phyloP scores from a whole-genome alignment of 2,797 vertebrate species.

The Bothrops alternatus region DNA sequence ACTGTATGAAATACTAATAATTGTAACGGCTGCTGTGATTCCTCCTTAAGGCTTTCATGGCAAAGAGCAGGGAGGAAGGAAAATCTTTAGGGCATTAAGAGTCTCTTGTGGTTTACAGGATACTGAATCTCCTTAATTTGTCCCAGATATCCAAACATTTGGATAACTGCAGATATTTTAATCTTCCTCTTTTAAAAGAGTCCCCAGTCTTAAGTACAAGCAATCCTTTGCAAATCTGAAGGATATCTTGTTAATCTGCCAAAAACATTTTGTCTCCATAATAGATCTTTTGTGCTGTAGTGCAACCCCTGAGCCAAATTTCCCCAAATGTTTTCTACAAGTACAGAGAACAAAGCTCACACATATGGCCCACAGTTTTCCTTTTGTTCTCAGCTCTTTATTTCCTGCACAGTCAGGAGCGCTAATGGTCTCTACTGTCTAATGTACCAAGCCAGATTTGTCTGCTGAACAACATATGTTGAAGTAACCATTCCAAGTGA shows the following conservation, averaged over 20 bases:
- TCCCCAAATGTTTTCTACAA: constrained; percentile 18
- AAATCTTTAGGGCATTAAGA: constrained; percentile 15
- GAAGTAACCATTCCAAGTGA: constrained; percentile 39
- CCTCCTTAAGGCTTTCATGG: background rate
- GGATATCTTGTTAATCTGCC: constrained; percentile 28
- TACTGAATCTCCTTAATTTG: constrained; percentile 10
- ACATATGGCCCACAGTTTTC: background rate
- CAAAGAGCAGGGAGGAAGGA: background rate
- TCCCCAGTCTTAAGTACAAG: constrained; percentile 22
- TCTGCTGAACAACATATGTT: constrained; percentile 52
- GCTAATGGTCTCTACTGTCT: constrained; percentile 7
- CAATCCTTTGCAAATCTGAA: constrained; percentile 14
- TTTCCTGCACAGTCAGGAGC: background rate
- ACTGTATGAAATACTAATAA: background rate
- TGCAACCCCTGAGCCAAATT: constrained; percentile 19
- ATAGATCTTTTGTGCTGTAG: constrained; percentile 6
- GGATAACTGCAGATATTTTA: constrained; percentile 31
- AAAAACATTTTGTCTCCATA: constrained; percentile 16
- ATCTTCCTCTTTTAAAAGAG: constrained; percentile 33
- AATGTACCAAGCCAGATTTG: constrained; percentile 41
- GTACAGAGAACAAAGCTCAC: constrained; percentile 7
- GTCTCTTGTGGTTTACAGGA: background rate
- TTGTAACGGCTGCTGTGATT: constrained; percentile 6
- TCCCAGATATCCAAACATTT: constrained; percentile 50
- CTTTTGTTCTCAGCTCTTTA: background rate